Evolutionary conservation across 2,797 vertebrate genomes (phyloP), one percentile per base, ranked within the genome.

Genomic region (Phoebastria nigripes): DNA sequence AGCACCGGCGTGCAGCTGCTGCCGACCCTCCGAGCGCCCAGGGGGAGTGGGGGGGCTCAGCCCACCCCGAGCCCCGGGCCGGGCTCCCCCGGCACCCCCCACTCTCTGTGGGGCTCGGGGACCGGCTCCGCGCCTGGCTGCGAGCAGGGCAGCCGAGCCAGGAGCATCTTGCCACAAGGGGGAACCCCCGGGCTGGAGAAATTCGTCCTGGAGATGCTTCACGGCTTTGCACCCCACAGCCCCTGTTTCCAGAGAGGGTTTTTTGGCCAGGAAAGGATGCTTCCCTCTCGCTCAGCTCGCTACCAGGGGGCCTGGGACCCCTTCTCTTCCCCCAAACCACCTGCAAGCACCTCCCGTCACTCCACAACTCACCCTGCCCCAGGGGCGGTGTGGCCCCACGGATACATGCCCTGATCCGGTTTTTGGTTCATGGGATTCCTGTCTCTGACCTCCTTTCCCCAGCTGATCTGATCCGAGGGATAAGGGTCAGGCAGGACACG

Each of bases 111-210:
- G 49, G 28, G 22, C 13, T 13, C 3, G 12, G 47, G 62, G 25
- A n/a, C 7, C 42, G 12, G 52, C 15, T 66, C 51, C 16, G 35
- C 24, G 19, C 5, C 12, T 5, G 61, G 49, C 13, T n/a, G 44
- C 25, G 31, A 33, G 44, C 46, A 8, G 58, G 41, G 66, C 52
- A 59, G 39, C 29, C n/a, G 15, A 63, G 25, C 70, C 65, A 3
- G 58, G 58, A 91, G 74, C 74, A 16, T 73, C 47, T 78, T 93
- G 95, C 94, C 97, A 97, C 94, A 81, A 96, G 97, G 24, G 96
- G 97, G 97, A 96, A 96, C 96, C 66, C 95, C 95, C 78, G 87
- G 95, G 96, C 96, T 49, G 96, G 89, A 96, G 82, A 96, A 96
- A 85, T 28, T 2, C 41, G 8, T 83, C 61, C 91, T 17, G 8